Conservation (phyloP, 2,797 vertebrate genomes). For the Sparidentex hasta region DNA sequence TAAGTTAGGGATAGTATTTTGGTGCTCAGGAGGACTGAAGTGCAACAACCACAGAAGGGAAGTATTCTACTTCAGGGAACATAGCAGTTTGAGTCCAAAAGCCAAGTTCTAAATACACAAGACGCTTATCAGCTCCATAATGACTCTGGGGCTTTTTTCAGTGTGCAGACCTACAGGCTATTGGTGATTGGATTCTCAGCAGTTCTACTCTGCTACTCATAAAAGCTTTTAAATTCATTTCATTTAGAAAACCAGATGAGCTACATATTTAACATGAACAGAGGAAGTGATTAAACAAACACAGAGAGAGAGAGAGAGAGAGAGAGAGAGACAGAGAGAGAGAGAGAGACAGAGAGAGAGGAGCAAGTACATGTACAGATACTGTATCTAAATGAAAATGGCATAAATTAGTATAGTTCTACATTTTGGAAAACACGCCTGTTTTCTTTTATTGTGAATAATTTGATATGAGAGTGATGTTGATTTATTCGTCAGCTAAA, state of each 20-base stretch:
- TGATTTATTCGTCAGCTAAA: neutral
- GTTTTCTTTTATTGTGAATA: neutral
- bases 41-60: conserved; percentile 36
- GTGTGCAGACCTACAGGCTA: conserved; percentile 10
- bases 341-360: neutral
- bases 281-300: fast-evolving
- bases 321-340: too few species aligned
- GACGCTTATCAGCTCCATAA: conserved; percentile 1
- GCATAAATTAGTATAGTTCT: neutral
- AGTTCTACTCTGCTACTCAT: neutral
- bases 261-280: neutral
- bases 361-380: neutral
- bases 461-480: neutral
- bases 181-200: neutral
- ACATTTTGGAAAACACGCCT: neutral
- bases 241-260: conserved; percentile 1
- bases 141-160: conserved; percentile 13
- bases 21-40: conserved; percentile 26
- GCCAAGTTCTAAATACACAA: conserved; percentile 6
- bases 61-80: conserved; percentile 32
- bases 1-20: conserved; percentile 43
- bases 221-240: conserved; percentile 17
- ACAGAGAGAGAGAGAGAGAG: too few species aligned
- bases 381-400: neutral
- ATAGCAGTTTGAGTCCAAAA: conserved; percentile 25